These are phyloP conservation scores for Phaethornis superciliosus DNA, from an alignment of 2,113 vertebrate genomes.

Conservation along the genomic window DNA sequence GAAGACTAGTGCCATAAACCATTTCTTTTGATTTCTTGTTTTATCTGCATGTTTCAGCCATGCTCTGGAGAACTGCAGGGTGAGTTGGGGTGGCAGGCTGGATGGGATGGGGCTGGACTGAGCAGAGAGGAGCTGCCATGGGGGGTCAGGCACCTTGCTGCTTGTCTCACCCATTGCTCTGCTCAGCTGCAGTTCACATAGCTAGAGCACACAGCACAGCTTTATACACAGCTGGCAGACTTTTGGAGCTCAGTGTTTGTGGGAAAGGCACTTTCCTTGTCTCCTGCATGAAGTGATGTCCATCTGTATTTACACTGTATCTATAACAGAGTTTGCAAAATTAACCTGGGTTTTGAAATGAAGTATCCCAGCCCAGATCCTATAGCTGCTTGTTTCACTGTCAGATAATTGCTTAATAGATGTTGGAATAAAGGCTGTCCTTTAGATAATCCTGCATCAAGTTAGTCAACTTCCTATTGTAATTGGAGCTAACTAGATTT, in stretches of 20 bases:
- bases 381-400: neutral
- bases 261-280: neutral
- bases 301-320: neutral
- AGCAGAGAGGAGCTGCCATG: neutral
- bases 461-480: constrained; percentile 10
- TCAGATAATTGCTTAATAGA: neutral
- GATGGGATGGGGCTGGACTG: neutral
- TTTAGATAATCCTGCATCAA: neutral
- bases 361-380: neutral
- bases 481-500: neutral
- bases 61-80: neutral
- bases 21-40: neutral
- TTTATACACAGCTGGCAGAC: accelerated
- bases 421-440: neutral
- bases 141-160: neutral
- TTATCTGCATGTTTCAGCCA: neutral
- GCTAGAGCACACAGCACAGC: accelerated
- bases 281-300: neutral
- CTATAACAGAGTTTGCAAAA: neutral
- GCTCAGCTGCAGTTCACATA: neutral
- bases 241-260: accelerated
- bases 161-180: neutral
- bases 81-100: neutral
- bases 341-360: neutral
- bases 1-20: neutral